Percentiles rank a stretch among this genome's conserved stretches.
phyloP scores from a whole-genome alignment of 2,797 vertebrate species.

The Takifugu ocellatus region DNA sequence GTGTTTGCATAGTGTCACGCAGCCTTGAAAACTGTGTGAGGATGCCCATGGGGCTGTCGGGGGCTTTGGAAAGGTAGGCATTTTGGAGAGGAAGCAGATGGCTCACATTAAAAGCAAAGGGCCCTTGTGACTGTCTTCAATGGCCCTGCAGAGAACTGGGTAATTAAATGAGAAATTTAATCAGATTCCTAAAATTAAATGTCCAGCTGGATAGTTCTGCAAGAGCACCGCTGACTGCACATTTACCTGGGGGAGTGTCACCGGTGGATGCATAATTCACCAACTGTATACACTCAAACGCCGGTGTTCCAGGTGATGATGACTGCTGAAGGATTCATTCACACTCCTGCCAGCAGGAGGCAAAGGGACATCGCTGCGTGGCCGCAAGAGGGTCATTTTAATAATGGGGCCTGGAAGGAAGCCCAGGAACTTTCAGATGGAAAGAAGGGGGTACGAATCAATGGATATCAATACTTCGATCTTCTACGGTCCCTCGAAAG shows the following conservation, averaged over 20 bases:
- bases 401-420: conserved; percentile 65
- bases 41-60: conserved; percentile 59
- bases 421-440: conserved; percentile 39
- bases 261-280: conserved; percentile 65
- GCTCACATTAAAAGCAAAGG: conserved; percentile 79
- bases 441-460: conserved; percentile 28
- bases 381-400: conserved; percentile 66
- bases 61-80: conserved; percentile 69
- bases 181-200: conserved; percentile 86
- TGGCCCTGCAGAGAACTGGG: conserved; percentile 79
- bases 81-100: conserved; percentile 81
- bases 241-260: conserved; percentile 68
- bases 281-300: conserved; percentile 62
- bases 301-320: conserved; percentile 76
- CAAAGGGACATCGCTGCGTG: conserved; percentile 66
- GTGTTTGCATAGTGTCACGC: conserved; percentile 26
- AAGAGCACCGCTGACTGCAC: conserved; percentile 74
- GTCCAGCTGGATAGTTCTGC: conserved; percentile 81
- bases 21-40: conserved; percentile 48
- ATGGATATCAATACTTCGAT: conserved; percentile 9
- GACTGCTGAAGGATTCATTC: conserved; percentile 78
- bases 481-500: neutral
- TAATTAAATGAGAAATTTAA: conserved; percentile 87
- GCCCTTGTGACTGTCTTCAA: conserved; percentile 80
- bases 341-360: conserved; percentile 75